These are phyloP conservation scores for Ficedula albicollis DNA, from an alignment of 2,797 vertebrate species.

Conservation along the genomic window DNA sequence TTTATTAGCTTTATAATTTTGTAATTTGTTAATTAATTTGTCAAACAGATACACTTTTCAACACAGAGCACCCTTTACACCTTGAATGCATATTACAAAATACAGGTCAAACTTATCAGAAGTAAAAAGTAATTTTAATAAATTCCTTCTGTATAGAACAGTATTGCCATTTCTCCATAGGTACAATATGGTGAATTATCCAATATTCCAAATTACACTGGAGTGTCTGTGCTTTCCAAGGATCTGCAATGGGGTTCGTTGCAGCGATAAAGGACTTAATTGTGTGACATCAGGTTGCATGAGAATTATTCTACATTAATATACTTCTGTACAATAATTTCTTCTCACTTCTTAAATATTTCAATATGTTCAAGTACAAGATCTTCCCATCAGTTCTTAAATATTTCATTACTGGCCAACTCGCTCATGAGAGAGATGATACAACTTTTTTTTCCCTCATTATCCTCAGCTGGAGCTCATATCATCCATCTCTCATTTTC, in stretches of 20 bases:
- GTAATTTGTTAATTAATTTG: not conserved
- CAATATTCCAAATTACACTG: not conserved
- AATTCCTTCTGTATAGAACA: not conserved
- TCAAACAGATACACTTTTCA: not conserved
- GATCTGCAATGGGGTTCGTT: not conserved
- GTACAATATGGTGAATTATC: not conserved
- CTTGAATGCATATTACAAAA: not conserved
- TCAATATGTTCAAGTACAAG: not conserved
- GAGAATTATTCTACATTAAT: not conserved
- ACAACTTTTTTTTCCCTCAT: accelerated
- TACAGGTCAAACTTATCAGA: not conserved
- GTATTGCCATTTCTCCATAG: not conserved
- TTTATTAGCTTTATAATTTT: not conserved
- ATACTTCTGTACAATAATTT: not conserved
- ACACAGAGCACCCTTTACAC: not conserved
- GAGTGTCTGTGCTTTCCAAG: not conserved
- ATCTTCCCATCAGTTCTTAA: not conserved
- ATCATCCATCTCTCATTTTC: not conserved
- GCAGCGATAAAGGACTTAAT: not conserved
- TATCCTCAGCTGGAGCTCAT: not conserved
- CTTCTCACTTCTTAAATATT: not conserved
- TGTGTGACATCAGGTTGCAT: not conserved
- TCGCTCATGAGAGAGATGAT: not conserved
- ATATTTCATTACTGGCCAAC: not conserved
- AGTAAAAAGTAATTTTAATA: not conserved